These are phyloP conservation scores for Pseudomyrmex dendroicus DNA, from an alignment of 1,140 invertebrate species.

Conservation along the genomic window DNA sequence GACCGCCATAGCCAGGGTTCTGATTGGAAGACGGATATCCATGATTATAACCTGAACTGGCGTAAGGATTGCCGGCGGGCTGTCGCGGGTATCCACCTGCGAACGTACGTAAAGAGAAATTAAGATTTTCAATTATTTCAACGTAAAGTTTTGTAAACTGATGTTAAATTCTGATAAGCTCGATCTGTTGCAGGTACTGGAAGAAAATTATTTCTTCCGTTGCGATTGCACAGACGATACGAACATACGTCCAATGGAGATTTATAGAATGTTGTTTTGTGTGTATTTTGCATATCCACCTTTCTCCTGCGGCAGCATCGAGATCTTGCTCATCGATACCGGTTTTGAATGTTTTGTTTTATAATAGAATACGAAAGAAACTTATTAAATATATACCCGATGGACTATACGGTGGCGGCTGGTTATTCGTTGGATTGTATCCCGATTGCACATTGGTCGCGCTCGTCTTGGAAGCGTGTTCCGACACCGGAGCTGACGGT, in stretches of 20 bases:
- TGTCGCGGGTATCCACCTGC: slow-evolving; percentile 71
- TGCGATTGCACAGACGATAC: too few species aligned
- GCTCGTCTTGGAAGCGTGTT: slow-evolving; percentile 77
- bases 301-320: too few species aligned
- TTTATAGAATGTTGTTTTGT: too few species aligned
- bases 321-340: too few species aligned
- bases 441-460: slow-evolving; percentile 81
- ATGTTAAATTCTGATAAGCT: background rate
- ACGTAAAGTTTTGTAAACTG: background rate
- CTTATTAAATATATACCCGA: slow-evolving; percentile 21
- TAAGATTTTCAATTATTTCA: background rate
- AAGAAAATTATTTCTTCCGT: too few species aligned
- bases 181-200: background rate
- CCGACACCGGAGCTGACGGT: slow-evolving; percentile 78
- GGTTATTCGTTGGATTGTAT: slow-evolving; percentile 67
- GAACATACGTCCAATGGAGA: too few species aligned
- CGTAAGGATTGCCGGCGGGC: slow-evolving; percentile 58
- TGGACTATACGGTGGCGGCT: slow-evolving; percentile 27
- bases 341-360: too few species aligned
- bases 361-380: background rate
- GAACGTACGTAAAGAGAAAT: background rate
- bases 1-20: slow-evolving; percentile 21
- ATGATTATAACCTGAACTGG: slow-evolving; percentile 4
- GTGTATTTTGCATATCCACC: too few species aligned
- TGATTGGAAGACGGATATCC: slow-evolving; percentile 17